Conservation (phyloP, 1,140 invertebrate species). For the Notospermus geniculatus region DNA sequence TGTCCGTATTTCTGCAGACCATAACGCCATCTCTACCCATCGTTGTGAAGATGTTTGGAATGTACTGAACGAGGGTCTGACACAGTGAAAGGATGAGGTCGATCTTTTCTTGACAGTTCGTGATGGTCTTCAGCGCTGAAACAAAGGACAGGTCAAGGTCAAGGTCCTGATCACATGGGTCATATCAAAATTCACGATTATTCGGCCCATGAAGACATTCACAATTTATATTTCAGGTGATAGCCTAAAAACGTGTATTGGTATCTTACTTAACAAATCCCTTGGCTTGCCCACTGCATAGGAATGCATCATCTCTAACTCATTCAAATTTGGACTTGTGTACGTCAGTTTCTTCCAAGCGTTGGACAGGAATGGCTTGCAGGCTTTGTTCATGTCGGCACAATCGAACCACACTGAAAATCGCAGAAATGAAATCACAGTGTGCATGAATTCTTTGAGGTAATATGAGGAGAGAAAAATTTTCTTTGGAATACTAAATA, state of each 20-base stretch:
- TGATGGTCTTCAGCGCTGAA: constrained; percentile 25
- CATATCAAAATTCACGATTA: not conserved
- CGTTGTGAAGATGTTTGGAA: constrained; percentile 32
- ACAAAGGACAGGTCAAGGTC: constrained; percentile 13
- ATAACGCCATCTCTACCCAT: constrained; percentile 42
- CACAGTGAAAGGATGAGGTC: constrained; percentile 10
- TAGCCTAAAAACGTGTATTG: too few relatives aligned
- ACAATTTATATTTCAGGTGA: constrained; percentile 16
- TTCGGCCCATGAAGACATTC: not conserved
- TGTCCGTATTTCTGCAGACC: constrained; percentile 23
- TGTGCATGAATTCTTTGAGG: too few relatives aligned
- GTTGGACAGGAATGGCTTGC: constrained; percentile 60
- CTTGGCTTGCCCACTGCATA: not conserved
- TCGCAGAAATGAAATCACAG: too few relatives aligned
- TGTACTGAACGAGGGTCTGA: not conserved
- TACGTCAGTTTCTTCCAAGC: constrained; percentile 60
- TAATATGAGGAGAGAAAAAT: too few relatives aligned
- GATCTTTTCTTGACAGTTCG: constrained; percentile 17
- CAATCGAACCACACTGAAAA: constrained; percentile 69
- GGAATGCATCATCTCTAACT: constrained; percentile 59
- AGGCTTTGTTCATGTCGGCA: constrained; percentile 64
- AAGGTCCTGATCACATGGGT: not conserved
- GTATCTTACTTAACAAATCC: not conserved
- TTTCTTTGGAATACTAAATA: too few relatives aligned
- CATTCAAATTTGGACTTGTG: constrained; percentile 71